Evolutionary conservation across 2,113 vertebrate species (phyloP).

Genomic region (Paratilapia polleni): DNA sequence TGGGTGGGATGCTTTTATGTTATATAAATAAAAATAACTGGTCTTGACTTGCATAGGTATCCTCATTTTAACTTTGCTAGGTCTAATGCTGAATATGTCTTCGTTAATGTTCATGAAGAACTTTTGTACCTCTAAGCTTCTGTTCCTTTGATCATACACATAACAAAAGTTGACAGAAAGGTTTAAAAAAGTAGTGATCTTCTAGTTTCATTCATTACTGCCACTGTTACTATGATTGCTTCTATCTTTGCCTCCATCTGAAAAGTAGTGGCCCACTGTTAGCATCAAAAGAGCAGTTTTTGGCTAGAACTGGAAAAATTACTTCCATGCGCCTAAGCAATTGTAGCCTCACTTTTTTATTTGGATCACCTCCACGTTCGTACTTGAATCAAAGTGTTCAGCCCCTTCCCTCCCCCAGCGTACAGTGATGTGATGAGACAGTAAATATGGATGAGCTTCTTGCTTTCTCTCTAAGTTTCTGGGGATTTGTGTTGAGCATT

Average conservation of each 20-base stretch:
- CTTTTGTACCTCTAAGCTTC: neutral
- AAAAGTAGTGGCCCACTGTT: neutral
- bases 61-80: neutral
- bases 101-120: neutral
- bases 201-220: neutral
- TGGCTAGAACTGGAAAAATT: neutral
- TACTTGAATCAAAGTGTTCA: neutral
- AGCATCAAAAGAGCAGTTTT: neutral
- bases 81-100: neutral
- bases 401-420: neutral
- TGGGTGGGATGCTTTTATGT: too few species aligned
- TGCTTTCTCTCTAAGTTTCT: constrained; percentile 55
- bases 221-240: neutral
- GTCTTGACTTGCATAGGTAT: neutral
- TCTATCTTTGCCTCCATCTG: neutral
- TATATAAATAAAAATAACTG: neutral
- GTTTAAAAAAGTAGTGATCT: neutral
- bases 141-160: neutral
- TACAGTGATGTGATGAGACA: constrained; percentile 35
- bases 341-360: neutral
- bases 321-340: neutral
- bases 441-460: constrained; percentile 70
- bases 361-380: constrained; percentile 9
- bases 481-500: constrained; percentile 50
- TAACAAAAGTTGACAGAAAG: neutral